Evolutionary conservation across 2,888 invertebrate genomes (phyloP).

Genomic region (Euplexia lucipara): DNA sequence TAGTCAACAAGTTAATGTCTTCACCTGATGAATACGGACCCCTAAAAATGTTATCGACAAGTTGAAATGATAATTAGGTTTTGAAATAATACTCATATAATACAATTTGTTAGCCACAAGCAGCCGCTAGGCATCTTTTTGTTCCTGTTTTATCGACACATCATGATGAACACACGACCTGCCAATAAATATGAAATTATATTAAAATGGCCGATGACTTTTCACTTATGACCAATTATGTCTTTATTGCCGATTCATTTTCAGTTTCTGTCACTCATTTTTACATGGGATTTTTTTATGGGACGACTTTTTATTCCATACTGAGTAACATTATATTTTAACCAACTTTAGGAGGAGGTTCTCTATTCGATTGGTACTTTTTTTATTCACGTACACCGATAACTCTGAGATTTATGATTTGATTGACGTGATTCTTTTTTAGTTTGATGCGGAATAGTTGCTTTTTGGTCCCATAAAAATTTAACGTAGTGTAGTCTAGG

Average conservation of each 20-base stretch:
- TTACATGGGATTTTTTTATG: too few relatives aligned
- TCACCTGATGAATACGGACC: neutral
- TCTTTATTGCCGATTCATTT: slow-evolving; percentile 28
- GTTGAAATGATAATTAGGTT: slow-evolving; percentile 56
- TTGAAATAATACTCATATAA: slow-evolving; percentile 48
- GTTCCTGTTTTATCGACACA: slow-evolving; percentile 15
- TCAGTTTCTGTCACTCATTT: too few relatives aligned
- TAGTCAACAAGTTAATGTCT: neutral
- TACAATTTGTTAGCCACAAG: slow-evolving; percentile 30
- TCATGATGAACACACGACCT: slow-evolving; percentile 16
- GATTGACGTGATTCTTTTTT: too few relatives aligned
- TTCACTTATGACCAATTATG: slow-evolving; percentile 44
- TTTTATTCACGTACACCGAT: too few relatives aligned
- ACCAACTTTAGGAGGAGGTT: too few relatives aligned
- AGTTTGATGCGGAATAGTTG: too few relatives aligned
- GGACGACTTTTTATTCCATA: too few relatives aligned
- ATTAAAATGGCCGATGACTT: slow-evolving; percentile 45
- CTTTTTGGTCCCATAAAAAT: too few relatives aligned
- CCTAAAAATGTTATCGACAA: slow-evolving; percentile 39
- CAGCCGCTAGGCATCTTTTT: slow-evolving; percentile 24
- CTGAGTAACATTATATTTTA: too few relatives aligned
- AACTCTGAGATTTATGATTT: too few relatives aligned
- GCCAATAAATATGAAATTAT: slow-evolving; percentile 26
- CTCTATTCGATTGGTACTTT: too few relatives aligned
- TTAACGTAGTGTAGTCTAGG: too few relatives aligned